Base-by-base conservation (phyloP, 2,888 invertebrate genomes). In the Leucoma salicis region DNA sequence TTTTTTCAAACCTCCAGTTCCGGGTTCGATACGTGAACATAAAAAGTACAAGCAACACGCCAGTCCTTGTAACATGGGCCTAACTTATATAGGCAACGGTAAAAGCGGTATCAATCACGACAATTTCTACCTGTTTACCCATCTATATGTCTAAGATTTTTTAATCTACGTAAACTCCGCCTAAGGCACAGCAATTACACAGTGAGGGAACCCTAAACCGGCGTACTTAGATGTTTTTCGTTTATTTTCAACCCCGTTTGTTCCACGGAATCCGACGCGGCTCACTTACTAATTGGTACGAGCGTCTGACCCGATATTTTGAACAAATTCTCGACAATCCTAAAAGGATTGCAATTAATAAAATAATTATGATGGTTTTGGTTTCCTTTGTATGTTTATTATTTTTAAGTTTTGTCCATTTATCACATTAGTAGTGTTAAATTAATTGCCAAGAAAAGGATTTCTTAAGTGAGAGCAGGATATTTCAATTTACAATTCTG, bases 231-330 rank as follows among this genome's bases (percentile, higher is more conserved):
- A 78, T 75, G 80, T 82, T 82, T 81, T 84, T 83, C 81, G 67
- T 66, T 78, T 79, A 78, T 82, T 78, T 78, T 45, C 51, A 45
- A 54, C 84, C 29, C 63, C 73, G 69, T 66, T 71, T 78, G 72
- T 70, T 63, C 72, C 47, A 56, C 60, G 73, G 71, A 82, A 83
- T 64, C 70, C 66, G 78, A 78, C 65, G 57, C 67, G 66, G 68
- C 74, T 83, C 78, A 51, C 70, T 82, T 82, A 82, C 84, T 84
- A 84, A 84, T 84, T 84, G 84, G 78, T 81, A 74, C 70, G 64
- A 63, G 57, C 70, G 67, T 67, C 73, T 70, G 66, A 65, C 63
- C 53, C 52, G 62, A 62, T 63, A 55, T 65, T 70, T 66, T 68
- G 58, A 66, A 54, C 57, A 57, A 70, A 74, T 66, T 63, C 52